Conservation (phyloP, 2,113 vertebrate species). For the Poecilia latipinna region DNA sequence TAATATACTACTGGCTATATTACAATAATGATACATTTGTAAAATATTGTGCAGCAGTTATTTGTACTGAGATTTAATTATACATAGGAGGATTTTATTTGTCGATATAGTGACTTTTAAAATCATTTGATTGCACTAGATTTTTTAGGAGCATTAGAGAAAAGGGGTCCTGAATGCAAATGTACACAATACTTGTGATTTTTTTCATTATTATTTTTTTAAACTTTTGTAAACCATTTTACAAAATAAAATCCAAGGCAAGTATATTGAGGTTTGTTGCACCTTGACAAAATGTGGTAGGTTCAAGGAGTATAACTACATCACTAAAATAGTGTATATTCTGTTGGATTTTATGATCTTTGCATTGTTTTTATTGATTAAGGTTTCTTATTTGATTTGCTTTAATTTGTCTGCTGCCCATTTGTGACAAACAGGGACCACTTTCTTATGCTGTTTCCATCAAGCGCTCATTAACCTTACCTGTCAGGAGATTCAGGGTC, state of each 20-base stretch:
- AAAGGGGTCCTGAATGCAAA: too few relatives aligned
- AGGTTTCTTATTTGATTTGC: not conserved
- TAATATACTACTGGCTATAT: too few relatives aligned
- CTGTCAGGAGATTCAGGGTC: slow-evolving; percentile 91
- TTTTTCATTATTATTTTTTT: too few relatives aligned
- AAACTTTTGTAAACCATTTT: not conserved
- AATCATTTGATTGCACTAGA: too few relatives aligned
- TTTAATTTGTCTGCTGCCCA: not conserved
- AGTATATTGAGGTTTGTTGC: not conserved
- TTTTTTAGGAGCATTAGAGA: too few relatives aligned
- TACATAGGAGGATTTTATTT: too few relatives aligned
- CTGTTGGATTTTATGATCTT: not conserved
- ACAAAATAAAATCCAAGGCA: not conserved
- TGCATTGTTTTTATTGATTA: not conserved
- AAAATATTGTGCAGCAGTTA: too few relatives aligned
- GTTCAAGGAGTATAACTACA: not conserved
- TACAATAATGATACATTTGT: too few relatives aligned
- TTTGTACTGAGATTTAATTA: too few relatives aligned
- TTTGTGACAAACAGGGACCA: not conserved
- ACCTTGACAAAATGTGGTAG: not conserved
- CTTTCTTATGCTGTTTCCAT: not conserved
- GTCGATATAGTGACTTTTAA: too few relatives aligned
- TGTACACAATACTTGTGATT: too few relatives aligned
- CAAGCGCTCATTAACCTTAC: slow-evolving; percentile 73
- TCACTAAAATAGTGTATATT: not conserved